phyloP scores from a whole-genome alignment of 2,888 invertebrate species.

The Bugula neritina region DNA sequence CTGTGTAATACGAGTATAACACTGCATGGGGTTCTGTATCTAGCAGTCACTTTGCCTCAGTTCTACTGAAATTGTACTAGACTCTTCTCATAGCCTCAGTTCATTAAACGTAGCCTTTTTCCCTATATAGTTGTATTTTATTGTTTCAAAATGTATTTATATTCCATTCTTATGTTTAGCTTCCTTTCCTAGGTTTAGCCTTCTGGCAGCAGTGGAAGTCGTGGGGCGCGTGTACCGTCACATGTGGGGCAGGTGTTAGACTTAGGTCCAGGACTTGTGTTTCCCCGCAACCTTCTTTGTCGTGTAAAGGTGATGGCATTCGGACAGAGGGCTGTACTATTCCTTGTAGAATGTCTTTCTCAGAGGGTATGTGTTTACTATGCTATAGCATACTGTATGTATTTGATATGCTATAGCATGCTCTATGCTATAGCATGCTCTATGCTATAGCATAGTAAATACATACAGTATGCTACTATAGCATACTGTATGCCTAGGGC shows the following conservation, averaged over 20 bases:
- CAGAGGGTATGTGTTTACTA: too few relatives aligned
- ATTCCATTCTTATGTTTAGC: too few relatives aligned
- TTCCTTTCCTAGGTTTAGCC: constrained; percentile 1
- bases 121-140: too few relatives aligned
- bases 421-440: background rate
- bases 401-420: background rate
- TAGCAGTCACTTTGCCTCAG: too few relatives aligned
- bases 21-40: too few relatives aligned
- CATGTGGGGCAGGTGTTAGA: constrained; percentile 19
- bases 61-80: too few relatives aligned
- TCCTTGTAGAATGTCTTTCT: background rate
- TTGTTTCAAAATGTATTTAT: too few relatives aligned
- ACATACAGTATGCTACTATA: too few relatives aligned
- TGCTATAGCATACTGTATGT: background rate
- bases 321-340: constrained; percentile 10
- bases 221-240: constrained; percentile 23
- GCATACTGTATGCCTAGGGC: too few relatives aligned
- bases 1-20: too few relatives aligned
- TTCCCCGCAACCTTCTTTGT: background rate
- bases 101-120: too few relatives aligned
- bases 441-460: background rate
- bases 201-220: constrained; percentile 3
- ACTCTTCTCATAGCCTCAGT: too few relatives aligned
- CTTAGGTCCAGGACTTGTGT: constrained; percentile 2
- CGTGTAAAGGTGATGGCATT: constrained; percentile 8